Evolutionary conservation across 2,797 vertebrate genomes (phyloP).

Genomic region (Rhyacichthys aspro): DNA sequence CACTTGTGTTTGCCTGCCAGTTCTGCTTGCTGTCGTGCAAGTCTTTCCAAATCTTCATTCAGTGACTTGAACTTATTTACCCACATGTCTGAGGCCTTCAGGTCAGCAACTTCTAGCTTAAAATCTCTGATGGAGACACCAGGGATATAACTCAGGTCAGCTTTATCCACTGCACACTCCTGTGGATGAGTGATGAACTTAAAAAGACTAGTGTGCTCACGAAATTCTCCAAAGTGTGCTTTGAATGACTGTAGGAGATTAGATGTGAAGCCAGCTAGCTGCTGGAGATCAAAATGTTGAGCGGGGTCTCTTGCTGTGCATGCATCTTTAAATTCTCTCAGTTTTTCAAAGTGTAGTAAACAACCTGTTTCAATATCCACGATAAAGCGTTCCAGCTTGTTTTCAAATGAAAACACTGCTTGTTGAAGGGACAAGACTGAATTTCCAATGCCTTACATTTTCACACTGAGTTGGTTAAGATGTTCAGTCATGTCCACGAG

Average conservation of each 20-base stretch:
- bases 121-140: slow-evolving; percentile 46
- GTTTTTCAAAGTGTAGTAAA: slow-evolving; percentile 48
- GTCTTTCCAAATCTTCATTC: slow-evolving; percentile 21
- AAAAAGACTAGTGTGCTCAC: slow-evolving; percentile 26
- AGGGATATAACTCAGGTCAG: slow-evolving; percentile 32
- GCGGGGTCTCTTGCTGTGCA: slow-evolving; percentile 37
- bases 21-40: background rate
- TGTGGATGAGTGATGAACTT: slow-evolving; percentile 53
- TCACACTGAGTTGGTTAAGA: slow-evolving; percentile 49
- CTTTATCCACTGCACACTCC: slow-evolving; percentile 35
- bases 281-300: slow-evolving; percentile 42
- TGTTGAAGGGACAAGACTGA: slow-evolving; percentile 54
- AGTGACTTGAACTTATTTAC: slow-evolving; percentile 33
- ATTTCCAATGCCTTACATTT: slow-evolving; percentile 54
- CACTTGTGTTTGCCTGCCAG: slow-evolving; percentile 4
- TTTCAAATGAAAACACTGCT: slow-evolving; percentile 55
- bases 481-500: slow-evolving; percentile 39
- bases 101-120: slow-evolving; percentile 35
- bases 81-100: slow-evolving; percentile 38
- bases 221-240: slow-evolving; percentile 48
- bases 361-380: slow-evolving; percentile 39
- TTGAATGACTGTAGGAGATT: slow-evolving; percentile 43
- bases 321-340: slow-evolving; percentile 29
- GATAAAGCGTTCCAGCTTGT: slow-evolving; percentile 52
- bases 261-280: slow-evolving; percentile 44